Evolutionary conservation across 2,797 vertebrate species (phyloP), one percentile per base, ranked within the genome.

Genomic region (Lepidocolaptes lacrymiger): DNA sequence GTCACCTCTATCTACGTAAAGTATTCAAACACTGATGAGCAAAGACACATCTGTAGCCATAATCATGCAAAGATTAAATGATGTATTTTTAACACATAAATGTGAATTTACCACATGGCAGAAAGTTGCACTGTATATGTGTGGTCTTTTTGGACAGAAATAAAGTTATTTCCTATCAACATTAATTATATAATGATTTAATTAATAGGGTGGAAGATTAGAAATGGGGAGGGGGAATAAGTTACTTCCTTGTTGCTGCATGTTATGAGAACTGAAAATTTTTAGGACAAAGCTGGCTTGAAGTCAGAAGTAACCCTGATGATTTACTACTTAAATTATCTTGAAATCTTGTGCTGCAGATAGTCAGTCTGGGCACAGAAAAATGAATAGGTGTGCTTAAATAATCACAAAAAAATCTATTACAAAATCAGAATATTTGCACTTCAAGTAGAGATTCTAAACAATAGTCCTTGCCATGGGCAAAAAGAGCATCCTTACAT

Each of bases 201-300:
- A 74, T 44, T 75, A 84, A 62, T 21, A 43, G 11, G 2, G 5
- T 23, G 3, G 34, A 85, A 74, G 14, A 81, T 28, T 37, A 71
- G 34, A 49, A 75, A 66, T 9, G 3, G 7, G 24, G 11, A 1
- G 6, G 26, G 2, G 1, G 5, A 22, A 30, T 6, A 41, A 10
- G 6, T 7, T 17, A 5, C 71, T 66, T 68, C 54, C 18, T 62
- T 51, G 8, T 52, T 78, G 4, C 9, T 90, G 3, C 24, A 12
- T 79, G 9, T 28, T 71, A 49, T 3, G 4, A 80, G 61, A 82
- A 61, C 9, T 23, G 18, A 75, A 64, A 30, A 4, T 10, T 27
- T 80, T 66, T 66, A 63, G 21, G 21, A 20, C 15, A 86, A 51
- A 58, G 26, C 6, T 67, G 7, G 21, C n/a, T 59, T 28, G 30